Evolutionary conservation across 2,888 invertebrate species (phyloP).

Genomic region (Eupsilia transversa): DNA sequence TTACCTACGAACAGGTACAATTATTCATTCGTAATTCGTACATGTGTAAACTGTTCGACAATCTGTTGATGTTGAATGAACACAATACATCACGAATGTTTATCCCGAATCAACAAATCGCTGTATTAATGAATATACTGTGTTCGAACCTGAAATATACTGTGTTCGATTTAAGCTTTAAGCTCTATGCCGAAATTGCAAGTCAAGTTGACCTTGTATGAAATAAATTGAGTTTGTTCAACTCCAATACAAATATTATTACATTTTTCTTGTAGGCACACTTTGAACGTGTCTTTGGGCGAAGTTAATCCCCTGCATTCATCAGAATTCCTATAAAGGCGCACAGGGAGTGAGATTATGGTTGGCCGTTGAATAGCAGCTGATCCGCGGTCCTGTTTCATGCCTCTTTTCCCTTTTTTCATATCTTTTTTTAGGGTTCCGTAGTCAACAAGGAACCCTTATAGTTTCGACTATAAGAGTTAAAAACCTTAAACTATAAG

Average conservation of each 20-base stretch:
- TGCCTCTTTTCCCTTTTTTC: constrained; percentile 65
- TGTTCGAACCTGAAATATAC: constrained; percentile 30
- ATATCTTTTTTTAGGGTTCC: too few species aligned
- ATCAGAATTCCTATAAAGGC: constrained; percentile 68
- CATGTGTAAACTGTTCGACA: constrained; percentile 33
- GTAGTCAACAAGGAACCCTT: too few species aligned
- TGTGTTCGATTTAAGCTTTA: constrained; percentile 23
- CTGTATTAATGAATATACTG: constrained; percentile 39
- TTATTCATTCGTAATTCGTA: constrained; percentile 40
- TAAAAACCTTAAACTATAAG: too few species aligned
- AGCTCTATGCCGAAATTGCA: constrained; percentile 28
- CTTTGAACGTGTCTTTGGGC: constrained; percentile 63
- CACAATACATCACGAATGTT: constrained; percentile 34
- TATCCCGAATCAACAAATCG: constrained; percentile 37
- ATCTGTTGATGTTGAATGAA: constrained; percentile 41
- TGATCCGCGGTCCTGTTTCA: constrained; percentile 58
- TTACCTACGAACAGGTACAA: constrained; percentile 16
- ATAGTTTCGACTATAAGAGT: too few species aligned
- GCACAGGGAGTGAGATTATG: constrained; percentile 69
- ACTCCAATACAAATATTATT: constrained; percentile 60
- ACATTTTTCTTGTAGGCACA: constrained; percentile 57
- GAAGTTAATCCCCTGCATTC: constrained; percentile 73
- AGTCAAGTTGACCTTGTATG: constrained; percentile 35
- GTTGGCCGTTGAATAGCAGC: constrained; percentile 69
- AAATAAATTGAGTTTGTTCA: constrained; percentile 63